Conservation (phyloP, 1,140 invertebrate genomes). For the Nasonia longicornis region DNA sequence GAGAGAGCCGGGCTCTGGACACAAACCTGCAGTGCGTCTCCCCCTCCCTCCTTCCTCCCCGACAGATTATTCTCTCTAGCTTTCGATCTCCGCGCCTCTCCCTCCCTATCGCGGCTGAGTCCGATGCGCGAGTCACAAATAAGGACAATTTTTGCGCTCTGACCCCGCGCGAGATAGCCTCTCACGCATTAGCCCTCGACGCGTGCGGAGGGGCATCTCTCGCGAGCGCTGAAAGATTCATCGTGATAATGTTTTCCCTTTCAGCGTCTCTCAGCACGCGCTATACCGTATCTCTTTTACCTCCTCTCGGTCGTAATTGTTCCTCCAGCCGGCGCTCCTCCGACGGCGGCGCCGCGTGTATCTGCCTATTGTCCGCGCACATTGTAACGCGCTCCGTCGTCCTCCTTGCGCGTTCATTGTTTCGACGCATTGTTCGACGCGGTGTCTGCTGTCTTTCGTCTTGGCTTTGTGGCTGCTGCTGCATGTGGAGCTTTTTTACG, state of each 20-base stretch:
- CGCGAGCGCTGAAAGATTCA: not conserved
- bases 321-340: conserved; percentile 32
- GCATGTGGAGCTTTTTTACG: not conserved
- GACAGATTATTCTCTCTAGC: conserved; percentile 9
- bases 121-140: not conserved
- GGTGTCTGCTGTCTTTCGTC: conserved; percentile 52
- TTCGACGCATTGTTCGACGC: conserved; percentile 60
- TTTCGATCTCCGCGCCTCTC: not conserved
- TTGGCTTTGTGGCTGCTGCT: not conserved
- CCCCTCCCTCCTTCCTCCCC: not conserved
- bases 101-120: not conserved
- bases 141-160: not conserved
- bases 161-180: not conserved
- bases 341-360: conserved; percentile 1
- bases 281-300: not conserved
- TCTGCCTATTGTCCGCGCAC: conserved; percentile 60
- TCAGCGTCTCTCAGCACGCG: not conserved
- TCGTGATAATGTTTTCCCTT: not conserved
- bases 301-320: conserved; percentile 33
- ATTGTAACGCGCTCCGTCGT: conserved; percentile 61
- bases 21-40: conserved; percentile 38
- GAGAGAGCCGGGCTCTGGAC: conserved; percentile 45
- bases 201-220: not conserved
- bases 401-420: conserved; percentile 60
- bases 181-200: no score